Evolutionary conservation across 1,140 invertebrate species (phyloP).

Genomic region (Caenorhabditis inopinata): DNA sequence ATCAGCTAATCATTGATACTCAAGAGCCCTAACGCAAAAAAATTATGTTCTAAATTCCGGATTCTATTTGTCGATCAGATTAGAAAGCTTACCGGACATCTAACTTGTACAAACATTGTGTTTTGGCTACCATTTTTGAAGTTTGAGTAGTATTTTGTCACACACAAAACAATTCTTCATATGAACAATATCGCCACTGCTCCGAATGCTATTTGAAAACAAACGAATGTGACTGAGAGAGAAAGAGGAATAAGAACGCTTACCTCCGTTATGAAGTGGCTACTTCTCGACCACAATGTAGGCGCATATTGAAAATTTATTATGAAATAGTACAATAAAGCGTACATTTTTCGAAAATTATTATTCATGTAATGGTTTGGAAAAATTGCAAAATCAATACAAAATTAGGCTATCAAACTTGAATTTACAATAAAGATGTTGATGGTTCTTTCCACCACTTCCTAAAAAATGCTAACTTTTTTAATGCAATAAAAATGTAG

Average conservation of each 20-base stretch:
- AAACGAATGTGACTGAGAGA: neutral
- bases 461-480: no score
- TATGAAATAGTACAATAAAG: no score
- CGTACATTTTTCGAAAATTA: no score
- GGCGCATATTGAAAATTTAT: neutral
- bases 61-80: conserved; percentile 5
- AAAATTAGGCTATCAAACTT: no score
- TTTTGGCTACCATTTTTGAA: neutral
- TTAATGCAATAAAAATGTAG: no score
- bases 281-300: neutral
- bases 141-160: no score
- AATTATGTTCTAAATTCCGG: neutral
- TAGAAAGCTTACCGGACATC: neutral
- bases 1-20: neutral
- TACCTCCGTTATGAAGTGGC: conserved; percentile 2
- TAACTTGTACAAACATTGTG: conserved; percentile 13
- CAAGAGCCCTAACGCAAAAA: neutral
- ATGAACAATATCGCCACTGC: no score
- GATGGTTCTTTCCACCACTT: no score
- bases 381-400: no score
- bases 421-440: no score
- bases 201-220: neutral
- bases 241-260: neutral
- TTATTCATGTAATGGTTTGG: no score
- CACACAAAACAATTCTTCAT: no score